These are phyloP conservation scores for Drosophila kepulauana DNA, from an alignment of 1,140 invertebrate species.

Conservation along the genomic window DNA sequence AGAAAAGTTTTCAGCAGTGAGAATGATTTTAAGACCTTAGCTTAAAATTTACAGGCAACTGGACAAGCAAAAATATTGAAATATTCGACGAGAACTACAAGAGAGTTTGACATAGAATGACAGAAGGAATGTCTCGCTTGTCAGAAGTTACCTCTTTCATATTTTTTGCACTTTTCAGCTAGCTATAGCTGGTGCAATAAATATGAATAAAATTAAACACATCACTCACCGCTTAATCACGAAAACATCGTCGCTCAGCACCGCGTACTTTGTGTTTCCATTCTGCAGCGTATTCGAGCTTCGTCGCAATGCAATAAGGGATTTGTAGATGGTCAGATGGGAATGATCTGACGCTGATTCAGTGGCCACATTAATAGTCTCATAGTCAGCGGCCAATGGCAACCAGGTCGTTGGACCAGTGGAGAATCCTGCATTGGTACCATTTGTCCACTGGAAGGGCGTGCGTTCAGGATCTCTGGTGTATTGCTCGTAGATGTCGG, in stretches of 20 bases:
- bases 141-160: too few species aligned
- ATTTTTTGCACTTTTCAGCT: too few species aligned
- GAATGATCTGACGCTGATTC: slow-evolving; percentile 40
- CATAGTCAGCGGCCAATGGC: slow-evolving; percentile 87
- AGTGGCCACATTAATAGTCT: slow-evolving; percentile 69
- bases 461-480: slow-evolving; percentile 87
- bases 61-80: too few species aligned
- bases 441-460: slow-evolving; percentile 89
- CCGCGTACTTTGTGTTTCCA: slow-evolving; percentile 56
- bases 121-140: too few species aligned
- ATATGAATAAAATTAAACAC: too few species aligned
- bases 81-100: too few species aligned
- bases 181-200: too few species aligned
- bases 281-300: slow-evolving; percentile 50
- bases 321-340: slow-evolving; percentile 66
- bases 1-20: too few species aligned
- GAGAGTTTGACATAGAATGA: too few species aligned
- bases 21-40: too few species aligned
- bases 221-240: slow-evolving; percentile 56
- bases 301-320: slow-evolving; percentile 42
- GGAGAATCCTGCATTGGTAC: slow-evolving; percentile 85
- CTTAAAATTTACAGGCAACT: too few species aligned
- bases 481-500: slow-evolving; percentile 58
- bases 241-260: slow-evolving; percentile 50
- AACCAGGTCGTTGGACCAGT: slow-evolving; percentile 87